phyloP scores from a whole-genome alignment of 2,113 vertebrate species.

The Abramis brama region DNA sequence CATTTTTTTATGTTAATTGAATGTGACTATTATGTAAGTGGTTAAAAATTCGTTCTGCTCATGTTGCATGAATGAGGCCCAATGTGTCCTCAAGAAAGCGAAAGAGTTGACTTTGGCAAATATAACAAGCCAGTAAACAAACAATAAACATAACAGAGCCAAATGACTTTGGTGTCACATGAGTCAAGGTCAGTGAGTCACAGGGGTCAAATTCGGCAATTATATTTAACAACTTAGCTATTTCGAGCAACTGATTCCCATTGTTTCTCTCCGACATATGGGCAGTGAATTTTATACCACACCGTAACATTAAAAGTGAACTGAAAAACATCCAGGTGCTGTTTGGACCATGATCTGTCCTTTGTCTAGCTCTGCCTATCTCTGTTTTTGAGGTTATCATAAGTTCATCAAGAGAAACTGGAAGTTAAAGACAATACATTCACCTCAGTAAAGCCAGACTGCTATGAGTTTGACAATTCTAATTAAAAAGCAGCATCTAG shows the following conservation, averaged over 20 bases:
- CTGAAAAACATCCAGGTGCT: slow-evolving; percentile 72
- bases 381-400: slow-evolving; percentile 72
- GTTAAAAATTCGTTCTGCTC: not conserved
- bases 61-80: not conserved
- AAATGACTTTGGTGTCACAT: not conserved
- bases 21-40: not conserved
- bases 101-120: slow-evolving; percentile 4
- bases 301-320: slow-evolving; percentile 69
- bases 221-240: slow-evolving; percentile 46
- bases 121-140: slow-evolving; percentile 13
- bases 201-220: slow-evolving; percentile 21
- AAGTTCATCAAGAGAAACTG: slow-evolving; percentile 77
- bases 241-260: slow-evolving; percentile 47
- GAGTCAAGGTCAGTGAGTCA: slow-evolving; percentile 28
- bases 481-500: slow-evolving; percentile 66
- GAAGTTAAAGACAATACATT: slow-evolving; percentile 79
- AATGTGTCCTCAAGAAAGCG: slow-evolving; percentile 47
- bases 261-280: slow-evolving; percentile 46
- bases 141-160: slow-evolving; percentile 24
- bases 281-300: slow-evolving; percentile 54
- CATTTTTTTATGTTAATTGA: not conserved
- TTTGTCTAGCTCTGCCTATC: slow-evolving; percentile 63
- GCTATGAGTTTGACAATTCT: slow-evolving; percentile 58
- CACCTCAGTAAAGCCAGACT: slow-evolving; percentile 59
- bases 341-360: slow-evolving; percentile 64